These are phyloP conservation scores for Carettochelys insculpta DNA, from an alignment of 2,113 vertebrate species.

Conservation along the genomic window DNA sequence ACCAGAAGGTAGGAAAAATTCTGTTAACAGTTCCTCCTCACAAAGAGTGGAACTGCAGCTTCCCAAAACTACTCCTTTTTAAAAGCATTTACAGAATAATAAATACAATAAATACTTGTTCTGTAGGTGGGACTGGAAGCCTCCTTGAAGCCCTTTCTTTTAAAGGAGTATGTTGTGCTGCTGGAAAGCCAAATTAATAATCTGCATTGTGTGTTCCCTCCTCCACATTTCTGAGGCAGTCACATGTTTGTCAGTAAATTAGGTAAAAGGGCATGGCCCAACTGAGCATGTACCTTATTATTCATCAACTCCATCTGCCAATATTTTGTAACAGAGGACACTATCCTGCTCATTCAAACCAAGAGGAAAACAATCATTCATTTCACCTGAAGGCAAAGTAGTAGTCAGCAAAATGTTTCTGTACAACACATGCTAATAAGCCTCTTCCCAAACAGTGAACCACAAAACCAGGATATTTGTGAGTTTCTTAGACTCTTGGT, in stretches of 20 bases:
- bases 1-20: too few relatives aligned
- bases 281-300: neutral
- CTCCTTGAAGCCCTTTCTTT: neutral
- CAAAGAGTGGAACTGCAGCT: neutral
- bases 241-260: slow-evolving; percentile 22
- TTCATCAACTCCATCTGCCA: neutral
- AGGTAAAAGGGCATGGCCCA: slow-evolving; percentile 52
- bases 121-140: too few relatives aligned
- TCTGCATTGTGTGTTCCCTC: slow-evolving; percentile 13
- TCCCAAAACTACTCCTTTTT: neutral
- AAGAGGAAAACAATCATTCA: neutral
- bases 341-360: neutral
- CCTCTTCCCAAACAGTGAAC: neutral
- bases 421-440: neutral
- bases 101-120: too few relatives aligned
- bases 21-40: neutral
- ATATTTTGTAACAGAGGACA: neutral
- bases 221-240: slow-evolving; percentile 17
- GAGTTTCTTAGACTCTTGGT: neutral
- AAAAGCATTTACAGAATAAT: neutral
- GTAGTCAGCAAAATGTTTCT: neutral
- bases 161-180: neutral
- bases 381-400: neutral
- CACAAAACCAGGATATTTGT: neutral
- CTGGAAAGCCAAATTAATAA: neutral